phyloP scores from a whole-genome alignment of 2,888 invertebrate species.

The Limnephilus auricula region DNA sequence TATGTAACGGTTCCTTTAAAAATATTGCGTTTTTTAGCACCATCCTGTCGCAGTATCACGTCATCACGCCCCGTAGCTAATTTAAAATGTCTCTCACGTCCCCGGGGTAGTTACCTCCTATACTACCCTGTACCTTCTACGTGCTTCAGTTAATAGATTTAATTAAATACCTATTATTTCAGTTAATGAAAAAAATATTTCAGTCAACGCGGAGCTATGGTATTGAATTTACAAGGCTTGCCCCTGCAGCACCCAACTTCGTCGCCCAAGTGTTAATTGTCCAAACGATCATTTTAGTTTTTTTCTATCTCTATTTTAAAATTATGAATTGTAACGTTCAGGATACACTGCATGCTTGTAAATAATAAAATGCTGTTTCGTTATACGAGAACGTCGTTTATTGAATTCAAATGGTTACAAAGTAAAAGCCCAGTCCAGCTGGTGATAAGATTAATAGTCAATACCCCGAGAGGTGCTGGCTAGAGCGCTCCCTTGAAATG shows the following conservation, averaged over 20 bases:
- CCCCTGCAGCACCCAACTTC: not conserved
- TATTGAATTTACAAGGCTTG: not conserved
- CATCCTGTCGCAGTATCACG: conserved; percentile 19
- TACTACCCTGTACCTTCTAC: not conserved
- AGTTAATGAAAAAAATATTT: conserved; percentile 48
- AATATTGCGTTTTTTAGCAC: not conserved
- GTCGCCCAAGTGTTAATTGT: no score
- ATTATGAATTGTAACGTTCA: no score
- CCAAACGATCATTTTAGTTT: no score
- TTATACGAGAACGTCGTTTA: no score
- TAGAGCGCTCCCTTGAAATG: no score
- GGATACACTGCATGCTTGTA: no score
- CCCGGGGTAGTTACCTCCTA: not conserved
- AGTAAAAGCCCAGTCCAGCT: no score
- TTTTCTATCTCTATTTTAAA: no score
- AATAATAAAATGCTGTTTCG: no score
- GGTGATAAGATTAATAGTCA: no score
- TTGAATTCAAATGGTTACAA: no score
- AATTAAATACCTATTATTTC: conserved; percentile 49
- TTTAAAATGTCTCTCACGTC: conserved; percentile 31
- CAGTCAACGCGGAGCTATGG: not conserved
- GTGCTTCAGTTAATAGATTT: conserved; percentile 16
- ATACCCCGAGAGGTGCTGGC: no score
- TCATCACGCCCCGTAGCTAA: not conserved
- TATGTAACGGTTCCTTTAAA: not conserved